phyloP scores from a whole-genome alignment of 2,888 invertebrate species.

The Aphidoletes aphidimyza region DNA sequence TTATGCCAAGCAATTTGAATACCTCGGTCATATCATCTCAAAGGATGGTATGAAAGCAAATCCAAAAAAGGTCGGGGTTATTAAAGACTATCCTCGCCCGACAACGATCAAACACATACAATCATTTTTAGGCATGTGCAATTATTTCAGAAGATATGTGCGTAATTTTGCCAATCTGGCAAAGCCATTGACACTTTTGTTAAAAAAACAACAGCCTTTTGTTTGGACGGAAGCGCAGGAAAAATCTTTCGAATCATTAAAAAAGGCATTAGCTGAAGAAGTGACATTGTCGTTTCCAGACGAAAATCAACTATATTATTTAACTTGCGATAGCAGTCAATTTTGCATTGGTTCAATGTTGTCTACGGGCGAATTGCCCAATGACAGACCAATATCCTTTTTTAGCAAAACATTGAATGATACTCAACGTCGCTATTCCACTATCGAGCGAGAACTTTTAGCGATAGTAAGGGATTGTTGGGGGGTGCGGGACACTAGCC shows the following conservation, averaged over 20 bases:
- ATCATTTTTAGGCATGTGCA: constrained; percentile 52
- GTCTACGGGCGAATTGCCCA: constrained; percentile 58
- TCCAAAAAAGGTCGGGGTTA: constrained; percentile 59
- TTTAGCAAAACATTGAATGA: constrained; percentile 60
- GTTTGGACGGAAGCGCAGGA: constrained; percentile 53
- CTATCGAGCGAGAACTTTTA: constrained; percentile 60
- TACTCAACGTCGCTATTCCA: constrained; percentile 59
- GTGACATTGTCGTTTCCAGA: constrained; percentile 60
- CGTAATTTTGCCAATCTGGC: constrained; percentile 32
- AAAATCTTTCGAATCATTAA: constrained; percentile 55
- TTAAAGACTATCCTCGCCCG: constrained; percentile 60
- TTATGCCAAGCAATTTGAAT: constrained; percentile 57
- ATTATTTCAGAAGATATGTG: constrained; percentile 55
- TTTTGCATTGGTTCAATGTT: constrained; percentile 60
- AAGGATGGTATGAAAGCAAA: constrained; percentile 60
- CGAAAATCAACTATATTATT: constrained; percentile 59
- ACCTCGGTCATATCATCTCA: constrained; percentile 60
- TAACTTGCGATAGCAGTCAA: constrained; percentile 61
- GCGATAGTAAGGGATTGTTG: no score
- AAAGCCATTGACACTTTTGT: constrained; percentile 50
- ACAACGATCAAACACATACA: constrained; percentile 54
- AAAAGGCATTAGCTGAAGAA: constrained; percentile 35
- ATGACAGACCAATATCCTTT: constrained; percentile 59
- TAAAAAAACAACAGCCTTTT: constrained; percentile 55
- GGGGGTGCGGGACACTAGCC: no score